Conservation (phyloP, 1,140 invertebrate species). For the Zaprionus lachaisei region DNA sequence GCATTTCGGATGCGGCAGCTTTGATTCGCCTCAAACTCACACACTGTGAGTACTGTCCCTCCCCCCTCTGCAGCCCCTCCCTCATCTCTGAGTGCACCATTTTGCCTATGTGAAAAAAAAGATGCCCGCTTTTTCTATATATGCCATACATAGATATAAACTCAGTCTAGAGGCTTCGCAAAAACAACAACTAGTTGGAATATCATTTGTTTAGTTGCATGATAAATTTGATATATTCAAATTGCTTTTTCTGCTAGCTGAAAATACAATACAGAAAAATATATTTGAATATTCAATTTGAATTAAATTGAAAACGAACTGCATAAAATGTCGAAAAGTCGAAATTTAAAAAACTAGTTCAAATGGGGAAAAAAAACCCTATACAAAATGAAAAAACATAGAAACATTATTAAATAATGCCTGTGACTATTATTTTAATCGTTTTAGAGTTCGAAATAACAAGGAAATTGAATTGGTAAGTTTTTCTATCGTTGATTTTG, state of each 20-base stretch:
- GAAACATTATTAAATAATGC: conserved; percentile 1
- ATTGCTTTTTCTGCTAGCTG: conserved; percentile 29
- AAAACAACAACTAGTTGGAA: neutral
- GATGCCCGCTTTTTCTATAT: neutral
- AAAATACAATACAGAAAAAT: conserved; percentile 28
- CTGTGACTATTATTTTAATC: conserved; percentile 3
- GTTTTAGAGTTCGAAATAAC: neutral
- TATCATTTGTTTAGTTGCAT: conserved; percentile 37
- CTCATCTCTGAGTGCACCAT: conserved; percentile 1
- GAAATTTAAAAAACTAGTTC: neutral
- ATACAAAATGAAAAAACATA: neutral
- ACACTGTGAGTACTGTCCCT: conserved; percentile 18
- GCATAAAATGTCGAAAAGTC: no score
- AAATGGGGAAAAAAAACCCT: neutral
- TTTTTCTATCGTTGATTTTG: neutral
- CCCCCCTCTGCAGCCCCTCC: neutral
- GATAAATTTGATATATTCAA: conserved; percentile 31
- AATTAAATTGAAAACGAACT: conserved; percentile 27
- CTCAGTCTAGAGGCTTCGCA: neutral
- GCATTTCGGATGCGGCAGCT: conserved; percentile 53
- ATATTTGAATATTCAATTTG: conserved; percentile 48
- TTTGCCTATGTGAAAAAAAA: conserved; percentile 13
- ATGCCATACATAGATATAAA: neutral
- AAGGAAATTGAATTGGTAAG: neutral
- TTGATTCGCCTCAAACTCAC: conserved; percentile 63